phyloP scores from a whole-genome alignment of 2,797 vertebrate genomes.

The Phataginus tetradactyla region DNA sequence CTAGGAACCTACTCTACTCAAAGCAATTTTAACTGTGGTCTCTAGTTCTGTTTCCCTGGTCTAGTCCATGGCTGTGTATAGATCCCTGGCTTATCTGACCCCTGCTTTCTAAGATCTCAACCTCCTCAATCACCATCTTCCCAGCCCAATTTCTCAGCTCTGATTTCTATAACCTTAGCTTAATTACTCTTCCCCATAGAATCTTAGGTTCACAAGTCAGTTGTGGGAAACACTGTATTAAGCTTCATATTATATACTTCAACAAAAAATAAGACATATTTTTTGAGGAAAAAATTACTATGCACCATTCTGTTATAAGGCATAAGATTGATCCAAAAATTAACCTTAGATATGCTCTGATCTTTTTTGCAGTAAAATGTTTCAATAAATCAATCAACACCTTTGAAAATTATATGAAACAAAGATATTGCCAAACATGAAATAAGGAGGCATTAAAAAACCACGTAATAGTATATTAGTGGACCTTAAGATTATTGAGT shows the following conservation, averaged over 20 bases:
- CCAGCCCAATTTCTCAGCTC: background rate
- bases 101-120: background rate
- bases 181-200: background rate
- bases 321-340: background rate
- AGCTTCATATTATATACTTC: background rate
- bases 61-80: background rate
- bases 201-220: background rate
- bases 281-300: background rate
- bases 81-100: background rate
- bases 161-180: background rate
- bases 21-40: background rate
- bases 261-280: background rate
- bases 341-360: background rate
- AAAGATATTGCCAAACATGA: background rate
- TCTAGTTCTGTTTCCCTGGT: background rate
- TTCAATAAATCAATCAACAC: background rate
- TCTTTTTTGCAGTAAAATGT: constrained; percentile 5
- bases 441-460: constrained; percentile 1
- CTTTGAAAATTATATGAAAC: constrained; percentile 32
- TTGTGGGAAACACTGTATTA: background rate
- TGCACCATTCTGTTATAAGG: constrained; percentile 6
- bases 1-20: background rate
- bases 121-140: background rate
- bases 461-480: background rate
- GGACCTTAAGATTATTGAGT: background rate